Base-by-base conservation (phyloP, 2,888 invertebrate genomes). In the Gymnoscelis rufifasciata region DNA sequence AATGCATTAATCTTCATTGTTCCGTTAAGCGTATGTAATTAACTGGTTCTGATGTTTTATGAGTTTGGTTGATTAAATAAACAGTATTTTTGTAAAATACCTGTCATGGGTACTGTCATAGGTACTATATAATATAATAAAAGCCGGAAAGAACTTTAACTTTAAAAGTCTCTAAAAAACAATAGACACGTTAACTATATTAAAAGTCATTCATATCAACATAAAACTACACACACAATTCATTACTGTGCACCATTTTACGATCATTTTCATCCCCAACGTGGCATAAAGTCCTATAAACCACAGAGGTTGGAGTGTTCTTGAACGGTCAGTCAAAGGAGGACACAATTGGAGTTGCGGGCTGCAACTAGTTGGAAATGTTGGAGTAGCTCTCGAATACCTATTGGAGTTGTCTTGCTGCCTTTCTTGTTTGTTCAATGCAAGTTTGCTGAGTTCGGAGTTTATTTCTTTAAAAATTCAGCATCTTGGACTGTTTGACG, bases 321-420 rank as follows among this genome's bases (percentile, higher is more conserved):
- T 40, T 30, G 24, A 40, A 31, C 23, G 15, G n/a, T 13, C 8
- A 19, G 28, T 29, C 10, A 23, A 29, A 39, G 11, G 39, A 12
- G 39, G 24, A 23, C 39, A 40, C 39, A 40, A 24, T 40, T 40
- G 39, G 10, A 38, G 24, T 31, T 13, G 24, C 23, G 35, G 41
- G n/a, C 27, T 33, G 33, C 35, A 42, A 35, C 41, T 42, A 42
- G 41, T 42, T 35, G 33, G 13, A 42, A 35, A 42, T 35, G 15
- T 19, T 35, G 8, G 27, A 33, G 35, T 15, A 42, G 31, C 26
- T 29, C 39, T 41, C 35, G 6, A 28, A 42, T 27, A 19, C 27
- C 23, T 6, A 29, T 14, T 30, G 13, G n/a, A 31, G 35, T 35
- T 42, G 26, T 33, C 15, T 23, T 5, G 19, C n/a, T n/a, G 33